These are phyloP conservation scores for Melanostoma mellinum DNA, from an alignment of 2,888 invertebrate genomes.

Conservation along the genomic window DNA sequence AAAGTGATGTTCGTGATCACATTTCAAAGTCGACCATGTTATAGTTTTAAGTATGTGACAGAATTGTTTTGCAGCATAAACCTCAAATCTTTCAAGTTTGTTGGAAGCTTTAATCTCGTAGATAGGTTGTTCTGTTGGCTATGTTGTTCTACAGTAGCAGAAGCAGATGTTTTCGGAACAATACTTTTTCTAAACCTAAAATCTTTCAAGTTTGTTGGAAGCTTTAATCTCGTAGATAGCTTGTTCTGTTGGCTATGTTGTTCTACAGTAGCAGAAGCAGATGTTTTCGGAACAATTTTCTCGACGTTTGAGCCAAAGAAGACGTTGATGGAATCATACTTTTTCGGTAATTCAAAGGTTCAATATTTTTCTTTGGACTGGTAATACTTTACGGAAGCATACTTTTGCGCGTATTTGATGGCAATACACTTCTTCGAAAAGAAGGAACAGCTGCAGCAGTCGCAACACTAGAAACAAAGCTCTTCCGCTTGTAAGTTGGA, in stretches of 20 bases:
- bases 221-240: background rate
- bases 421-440: conserved; percentile 44
- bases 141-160: too few relatives aligned
- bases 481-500: conserved; percentile 22
- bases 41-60: too few relatives aligned
- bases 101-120: too few relatives aligned
- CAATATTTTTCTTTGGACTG: conserved; percentile 28
- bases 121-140: too few relatives aligned
- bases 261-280: background rate
- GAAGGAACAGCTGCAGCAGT: too few relatives aligned
- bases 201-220: background rate
- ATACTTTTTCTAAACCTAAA: too few relatives aligned
- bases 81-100: too few relatives aligned
- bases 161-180: too few relatives aligned
- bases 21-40: too few relatives aligned
- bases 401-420: conserved; percentile 30
- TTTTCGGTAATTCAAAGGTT: conserved; percentile 21
- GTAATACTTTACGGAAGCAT: conserved; percentile 36
- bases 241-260: conserved; percentile 7
- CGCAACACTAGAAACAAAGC: background rate
- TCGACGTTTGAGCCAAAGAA: conserved; percentile 10
- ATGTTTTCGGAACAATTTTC: conserved; percentile 40
- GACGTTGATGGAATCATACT: conserved; percentile 1
- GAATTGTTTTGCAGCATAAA: too few relatives aligned
- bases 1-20: too few relatives aligned